Evolutionary conservation across 2,797 vertebrate species (phyloP), one percentile per base, ranked within the genome.

Genomic region (Helarctos malayanus): DNA sequence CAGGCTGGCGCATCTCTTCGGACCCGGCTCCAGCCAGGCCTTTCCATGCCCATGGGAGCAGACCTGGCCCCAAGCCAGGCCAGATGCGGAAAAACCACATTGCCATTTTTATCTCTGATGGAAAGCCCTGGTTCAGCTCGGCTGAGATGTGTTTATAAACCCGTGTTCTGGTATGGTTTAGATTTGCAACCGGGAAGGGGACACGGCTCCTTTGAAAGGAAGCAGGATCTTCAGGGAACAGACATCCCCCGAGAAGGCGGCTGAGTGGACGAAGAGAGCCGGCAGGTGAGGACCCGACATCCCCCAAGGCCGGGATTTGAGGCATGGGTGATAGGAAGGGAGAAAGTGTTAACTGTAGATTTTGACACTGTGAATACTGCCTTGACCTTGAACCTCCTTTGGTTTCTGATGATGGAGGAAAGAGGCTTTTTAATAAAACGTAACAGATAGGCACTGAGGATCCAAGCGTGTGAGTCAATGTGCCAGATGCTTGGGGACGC

Each of bases 11-110:
- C 2, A 15, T 5, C 49, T 52, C 59, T 25, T 29, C 13, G 97
- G 98, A 97, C 96, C 94, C 54, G 75, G 94, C 76, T 97, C 92
- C 96, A 96, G 95, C 97, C 92, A 95, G 94, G 76, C 78, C 32
- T 82, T 80, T 83, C 71, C 96, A 82, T 93, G 38, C 91, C 97
- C 61, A 5, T 85, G 75, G 65, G 92, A 59, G 69, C 80, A 96
- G 96, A 75, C 0, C 4, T 61, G 92, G 95, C 82, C 1, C 27
- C 69, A 88, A 95, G 63, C 92, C 97, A 89, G 65, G 38, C 5
- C 41, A 3, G 23, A 19, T 0, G 12, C 76, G 63, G 84, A 96
- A 97, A 93, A 91, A 21, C n/a, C 35, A 41, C 78, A 93, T 68
- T 84, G 27, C 35, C 57, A 41, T 81, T 61, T 95, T 93, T 49